A percentile compares a stretch with the other conserved stretches of the same genome.
Evolutionary conservation across 2,888 invertebrate species (phyloP).

Genomic region (Rambutsinella grinnellia): DNA sequence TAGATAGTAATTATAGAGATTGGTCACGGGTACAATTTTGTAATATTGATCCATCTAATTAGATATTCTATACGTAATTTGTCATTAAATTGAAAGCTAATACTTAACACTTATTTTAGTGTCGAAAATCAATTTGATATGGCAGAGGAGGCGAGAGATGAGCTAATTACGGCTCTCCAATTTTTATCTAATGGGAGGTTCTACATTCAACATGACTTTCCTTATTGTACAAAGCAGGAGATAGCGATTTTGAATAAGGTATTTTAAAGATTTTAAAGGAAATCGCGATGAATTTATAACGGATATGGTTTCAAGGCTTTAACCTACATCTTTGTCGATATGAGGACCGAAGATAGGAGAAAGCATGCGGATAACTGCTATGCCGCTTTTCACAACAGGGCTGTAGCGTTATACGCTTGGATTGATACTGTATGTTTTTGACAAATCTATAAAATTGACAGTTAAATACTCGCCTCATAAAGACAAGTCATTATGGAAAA

Average conservation of each 20-base stretch:
- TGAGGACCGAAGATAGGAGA: conserved; percentile 59
- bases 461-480: background rate
- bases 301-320: conserved; percentile 62
- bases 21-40: no score
- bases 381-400: conserved; percentile 62
- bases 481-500: no score
- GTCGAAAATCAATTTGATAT: conserved; percentile 55
- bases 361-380: conserved; percentile 64
- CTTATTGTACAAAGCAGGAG: conserved; percentile 63
- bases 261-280: background rate
- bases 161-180: conserved; percentile 62
- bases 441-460: background rate
- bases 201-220: conserved; percentile 60
- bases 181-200: conserved; percentile 62
- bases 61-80: no score
- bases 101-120: no score
- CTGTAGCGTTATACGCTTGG: conserved; percentile 65
- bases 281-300: no score
- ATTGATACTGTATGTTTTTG: conserved; percentile 56
- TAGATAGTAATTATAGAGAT: no score
- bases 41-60: no score
- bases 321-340: conserved; percentile 65
- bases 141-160: conserved; percentile 64
- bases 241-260: conserved; percentile 62
- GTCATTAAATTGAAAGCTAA: no score